phyloP scores from a whole-genome alignment of 2,888 invertebrate species.

The Endomychus coccineus region DNA sequence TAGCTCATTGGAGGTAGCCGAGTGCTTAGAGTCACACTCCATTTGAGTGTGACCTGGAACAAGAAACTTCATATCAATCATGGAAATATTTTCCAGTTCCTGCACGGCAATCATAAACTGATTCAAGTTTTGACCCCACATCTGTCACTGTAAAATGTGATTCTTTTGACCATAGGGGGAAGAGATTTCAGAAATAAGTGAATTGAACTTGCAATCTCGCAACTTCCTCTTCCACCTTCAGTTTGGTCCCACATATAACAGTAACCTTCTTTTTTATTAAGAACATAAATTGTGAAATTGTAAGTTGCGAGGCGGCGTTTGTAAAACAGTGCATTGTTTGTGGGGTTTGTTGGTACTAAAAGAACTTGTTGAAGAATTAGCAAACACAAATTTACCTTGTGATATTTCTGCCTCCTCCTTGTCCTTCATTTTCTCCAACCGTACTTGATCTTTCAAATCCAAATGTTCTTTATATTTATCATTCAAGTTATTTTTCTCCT shows the following conservation, averaged over 20 bases:
- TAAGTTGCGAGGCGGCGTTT: constrained; percentile 17
- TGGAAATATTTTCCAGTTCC: no score
- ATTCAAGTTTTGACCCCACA: constrained; percentile 29
- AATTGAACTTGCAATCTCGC: constrained; percentile 21
- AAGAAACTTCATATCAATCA: no score
- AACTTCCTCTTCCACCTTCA: constrained; percentile 22
- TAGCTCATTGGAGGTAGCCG: no score
- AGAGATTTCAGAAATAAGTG: constrained; percentile 22
- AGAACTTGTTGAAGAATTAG: constrained; percentile 24
- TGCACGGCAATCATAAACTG: constrained; percentile 25
- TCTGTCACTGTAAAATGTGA: constrained; percentile 26
- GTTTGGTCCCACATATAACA: constrained; percentile 27
- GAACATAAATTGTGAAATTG: constrained; percentile 22
- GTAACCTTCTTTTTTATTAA: constrained; percentile 17
- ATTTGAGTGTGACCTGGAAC: no score
- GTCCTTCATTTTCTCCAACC: no score
- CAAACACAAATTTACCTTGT: no score
- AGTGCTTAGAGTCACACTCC: no score
- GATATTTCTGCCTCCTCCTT: constrained; percentile 4
- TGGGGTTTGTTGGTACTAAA: constrained; percentile 15
- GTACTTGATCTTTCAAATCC: no score
- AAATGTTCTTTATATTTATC: no score
- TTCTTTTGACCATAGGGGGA: constrained; percentile 15
- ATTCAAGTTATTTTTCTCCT: no score
- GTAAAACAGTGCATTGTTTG: constrained; percentile 23